Conservation (phyloP, 2,113 vertebrate species). For the Silurus meridionalis region DNA sequence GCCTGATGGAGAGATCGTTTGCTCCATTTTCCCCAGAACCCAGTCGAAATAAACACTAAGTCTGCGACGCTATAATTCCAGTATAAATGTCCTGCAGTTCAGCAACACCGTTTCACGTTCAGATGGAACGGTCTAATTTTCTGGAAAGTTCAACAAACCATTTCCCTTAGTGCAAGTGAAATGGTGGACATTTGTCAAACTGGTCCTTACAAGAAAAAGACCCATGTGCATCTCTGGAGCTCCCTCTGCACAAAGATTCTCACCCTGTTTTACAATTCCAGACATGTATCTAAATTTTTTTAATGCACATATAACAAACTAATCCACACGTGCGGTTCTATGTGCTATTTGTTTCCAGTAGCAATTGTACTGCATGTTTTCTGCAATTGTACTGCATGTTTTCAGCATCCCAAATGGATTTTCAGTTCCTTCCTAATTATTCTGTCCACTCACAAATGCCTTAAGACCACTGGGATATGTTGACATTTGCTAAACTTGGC, state of each 20-base stretch:
- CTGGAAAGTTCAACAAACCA: conserved; percentile 54
- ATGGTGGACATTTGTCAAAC: conserved; percentile 52
- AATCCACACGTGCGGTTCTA: background rate
- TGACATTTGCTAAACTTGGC: conserved; percentile 55
- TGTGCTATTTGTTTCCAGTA: conserved; percentile 1
- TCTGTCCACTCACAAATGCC: conserved; percentile 43
- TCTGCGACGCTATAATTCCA: conserved; percentile 17
- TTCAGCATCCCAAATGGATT: conserved; percentile 33
- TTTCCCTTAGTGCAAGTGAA: conserved; percentile 55
- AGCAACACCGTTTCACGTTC: conserved; percentile 36
- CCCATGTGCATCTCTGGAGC: background rate
- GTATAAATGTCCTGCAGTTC: conserved; percentile 43
- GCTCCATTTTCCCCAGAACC: conserved; percentile 45
- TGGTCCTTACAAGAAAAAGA: conserved; percentile 18
- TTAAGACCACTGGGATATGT: conserved; percentile 50
- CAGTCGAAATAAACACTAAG: conserved; percentile 47
- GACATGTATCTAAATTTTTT: background rate
- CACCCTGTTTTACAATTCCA: background rate
- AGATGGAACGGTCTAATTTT: conserved; percentile 58
- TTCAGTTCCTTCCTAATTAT: conserved; percentile 50
- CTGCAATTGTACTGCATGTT: background rate
- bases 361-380: background rate
- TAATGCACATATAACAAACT: conserved; percentile 10
- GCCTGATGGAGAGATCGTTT: conserved; percentile 51
- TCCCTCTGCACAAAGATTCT: background rate